phyloP scores from a whole-genome alignment of 1,140 invertebrate genomes.

The Brachionus rubens region DNA sequence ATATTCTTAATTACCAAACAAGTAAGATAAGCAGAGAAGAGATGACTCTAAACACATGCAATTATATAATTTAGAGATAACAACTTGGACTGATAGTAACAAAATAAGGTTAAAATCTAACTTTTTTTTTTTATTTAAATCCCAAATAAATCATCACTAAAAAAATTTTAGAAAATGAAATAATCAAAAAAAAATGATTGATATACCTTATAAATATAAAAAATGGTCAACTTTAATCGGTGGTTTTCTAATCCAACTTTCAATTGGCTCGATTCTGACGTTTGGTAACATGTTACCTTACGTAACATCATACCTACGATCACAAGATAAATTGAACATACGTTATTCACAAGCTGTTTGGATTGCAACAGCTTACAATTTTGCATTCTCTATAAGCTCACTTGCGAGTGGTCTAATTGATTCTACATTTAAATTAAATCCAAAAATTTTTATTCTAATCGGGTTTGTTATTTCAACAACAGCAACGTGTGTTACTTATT shows the following conservation, averaged over 20 bases:
- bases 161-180: no score
- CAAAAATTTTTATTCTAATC: not conserved
- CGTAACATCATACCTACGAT: conserved; percentile 60
- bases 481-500: conserved; percentile 57
- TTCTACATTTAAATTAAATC: not conserved
- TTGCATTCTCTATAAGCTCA: conserved; percentile 50
- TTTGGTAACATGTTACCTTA: conserved; percentile 60
- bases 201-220: conserved; percentile 17
- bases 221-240: conserved; percentile 46
- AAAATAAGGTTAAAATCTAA: no score
- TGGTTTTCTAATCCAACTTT: conserved; percentile 43
- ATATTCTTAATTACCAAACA: no score
- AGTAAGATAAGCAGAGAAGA: no score
- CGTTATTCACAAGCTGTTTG: conserved; percentile 57
- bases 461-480: conserved; percentile 49
- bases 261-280: conserved; percentile 7
- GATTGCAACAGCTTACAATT: conserved; percentile 57
- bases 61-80: no score
- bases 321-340: conserved; percentile 48
- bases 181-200: not conserved
- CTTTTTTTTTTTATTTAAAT: no score
- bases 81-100: no score
- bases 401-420: not conserved
- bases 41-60: no score
- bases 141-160: no score